These are phyloP conservation scores for Achroia grisella DNA, from an alignment of 1,140 invertebrate species.

Conservation along the genomic window DNA sequence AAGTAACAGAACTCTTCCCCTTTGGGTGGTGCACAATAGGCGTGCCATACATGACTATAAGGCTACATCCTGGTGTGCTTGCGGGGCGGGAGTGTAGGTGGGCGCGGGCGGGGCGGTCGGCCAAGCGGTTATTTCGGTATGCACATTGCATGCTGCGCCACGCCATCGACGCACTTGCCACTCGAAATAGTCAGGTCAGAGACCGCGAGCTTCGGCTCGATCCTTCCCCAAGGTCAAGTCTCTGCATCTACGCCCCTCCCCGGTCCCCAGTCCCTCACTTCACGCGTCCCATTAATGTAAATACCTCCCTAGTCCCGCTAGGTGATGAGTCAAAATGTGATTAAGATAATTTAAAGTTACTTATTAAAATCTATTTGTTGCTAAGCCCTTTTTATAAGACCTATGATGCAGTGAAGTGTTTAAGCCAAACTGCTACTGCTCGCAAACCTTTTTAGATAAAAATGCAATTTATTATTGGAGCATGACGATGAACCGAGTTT, in stretches of 20 bases:
- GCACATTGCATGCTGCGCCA: conserved; percentile 67
- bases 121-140: conserved; percentile 69
- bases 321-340: too few relatives aligned
- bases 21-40: conserved; percentile 26
- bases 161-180: conserved; percentile 64
- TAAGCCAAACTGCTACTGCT: too few relatives aligned
- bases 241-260: conserved; percentile 24
- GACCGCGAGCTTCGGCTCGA: conserved; percentile 62
- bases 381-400: too few relatives aligned
- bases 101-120: conserved; percentile 39
- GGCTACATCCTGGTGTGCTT: conserved; percentile 27
- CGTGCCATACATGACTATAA: conserved; percentile 38
- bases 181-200: conserved; percentile 73
- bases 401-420: too few relatives aligned
- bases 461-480: conserved; percentile 21
- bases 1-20: conserved; percentile 28
- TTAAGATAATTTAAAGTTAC: too few relatives aligned
- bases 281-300: conserved; percentile 27
- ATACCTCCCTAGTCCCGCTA: conserved; percentile 29
- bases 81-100: conserved; percentile 20
- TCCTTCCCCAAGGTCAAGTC: conserved; percentile 70
- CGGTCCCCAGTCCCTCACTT: conserved; percentile 13
- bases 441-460: too few relatives aligned
- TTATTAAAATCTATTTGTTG: too few relatives aligned
- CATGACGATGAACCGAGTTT: conserved; percentile 22